Base-by-base conservation (phyloP, 2,888 invertebrate species). In the Listrodromus nycthemerus region DNA sequence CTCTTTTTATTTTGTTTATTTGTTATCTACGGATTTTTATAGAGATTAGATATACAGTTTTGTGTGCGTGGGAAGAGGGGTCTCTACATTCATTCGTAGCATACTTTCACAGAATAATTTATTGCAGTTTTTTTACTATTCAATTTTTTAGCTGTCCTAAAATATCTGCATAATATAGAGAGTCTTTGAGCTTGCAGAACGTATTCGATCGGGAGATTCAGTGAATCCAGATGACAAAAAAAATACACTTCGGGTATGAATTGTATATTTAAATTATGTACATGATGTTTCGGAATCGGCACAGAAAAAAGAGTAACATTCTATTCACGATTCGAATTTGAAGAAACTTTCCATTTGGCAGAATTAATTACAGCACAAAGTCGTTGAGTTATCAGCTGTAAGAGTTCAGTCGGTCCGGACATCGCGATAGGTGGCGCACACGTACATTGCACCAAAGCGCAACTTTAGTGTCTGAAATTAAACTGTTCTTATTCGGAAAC, bases 31-130 rank as follows among this genome's bases (percentile, higher is more conserved):
- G 33, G 70, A 63, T 76, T 16, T 30, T 76, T 48, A 79, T n/a
- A 19, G 63, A 75, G 58, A 86, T 86, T 83, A 85, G 80, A 86
- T 86, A 86, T 86, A 86, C 63, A 58, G 78, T 84, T 83, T 85
- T 78, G 75, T 65, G 86, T 85, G 85, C 80, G 50, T 71, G 55
- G 77, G 65, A 66, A 52, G 66, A 37, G 65, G 65, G 6, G 10
- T 50, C 63, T 79, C 78, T 75, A 79, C 79, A 79, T 79, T 84
- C 84, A 75, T 86, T 80, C 79, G 80, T 86, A 87, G 78, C 85
- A 86, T 89, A 87, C 88, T 89, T 87, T 88, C 89, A 88, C 85
- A 88, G 86, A 89, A 81, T 80, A 85, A 86, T 80, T 86, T 87
- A 88, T 87, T 88, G 88, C 88, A 83, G 85, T 88, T 82, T 82